Evolutionary conservation across 2,888 invertebrate genomes (phyloP).

Genomic region (Macrophya alboannulata): DNA sequence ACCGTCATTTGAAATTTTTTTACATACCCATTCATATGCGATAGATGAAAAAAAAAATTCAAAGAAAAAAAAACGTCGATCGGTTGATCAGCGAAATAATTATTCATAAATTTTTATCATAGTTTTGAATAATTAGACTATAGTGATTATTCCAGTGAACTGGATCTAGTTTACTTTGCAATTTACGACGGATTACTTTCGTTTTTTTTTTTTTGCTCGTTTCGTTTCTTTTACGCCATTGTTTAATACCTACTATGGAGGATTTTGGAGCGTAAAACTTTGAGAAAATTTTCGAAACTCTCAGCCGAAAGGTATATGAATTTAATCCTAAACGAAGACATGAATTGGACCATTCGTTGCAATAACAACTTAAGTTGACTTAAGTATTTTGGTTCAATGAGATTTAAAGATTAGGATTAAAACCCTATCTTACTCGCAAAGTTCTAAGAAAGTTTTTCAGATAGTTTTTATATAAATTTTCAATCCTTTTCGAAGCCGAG

Average conservation of each 20-base stretch:
- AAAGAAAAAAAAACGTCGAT: not conserved
- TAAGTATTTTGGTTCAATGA: not conserved
- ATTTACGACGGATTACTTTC: not conserved
- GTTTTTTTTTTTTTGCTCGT: too few species aligned
- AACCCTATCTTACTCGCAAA: not conserved
- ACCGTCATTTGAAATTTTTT: not conserved
- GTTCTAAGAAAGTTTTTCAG: not conserved
- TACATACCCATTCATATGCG: not conserved
- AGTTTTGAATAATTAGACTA: not conserved
- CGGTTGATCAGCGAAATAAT: not conserved
- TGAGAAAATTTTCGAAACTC: not conserved
- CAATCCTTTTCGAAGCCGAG: not conserved
- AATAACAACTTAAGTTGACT: slow-evolving; percentile 16
- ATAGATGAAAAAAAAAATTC: not conserved
- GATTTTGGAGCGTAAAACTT: not conserved
- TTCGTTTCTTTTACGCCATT: not conserved
- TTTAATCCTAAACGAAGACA: slow-evolving; percentile 19
- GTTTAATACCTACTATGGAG: not conserved
- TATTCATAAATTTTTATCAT: not conserved
- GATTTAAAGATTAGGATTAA: slow-evolving; percentile 14
- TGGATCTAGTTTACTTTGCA: not conserved
- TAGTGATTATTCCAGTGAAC: not conserved
- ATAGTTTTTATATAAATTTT: not conserved
- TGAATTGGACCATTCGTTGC: not conserved
- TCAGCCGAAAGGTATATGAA: not conserved